phyloP scores from a whole-genome alignment of 2,113 vertebrate genomes.

The Anguilla rostrata region DNA sequence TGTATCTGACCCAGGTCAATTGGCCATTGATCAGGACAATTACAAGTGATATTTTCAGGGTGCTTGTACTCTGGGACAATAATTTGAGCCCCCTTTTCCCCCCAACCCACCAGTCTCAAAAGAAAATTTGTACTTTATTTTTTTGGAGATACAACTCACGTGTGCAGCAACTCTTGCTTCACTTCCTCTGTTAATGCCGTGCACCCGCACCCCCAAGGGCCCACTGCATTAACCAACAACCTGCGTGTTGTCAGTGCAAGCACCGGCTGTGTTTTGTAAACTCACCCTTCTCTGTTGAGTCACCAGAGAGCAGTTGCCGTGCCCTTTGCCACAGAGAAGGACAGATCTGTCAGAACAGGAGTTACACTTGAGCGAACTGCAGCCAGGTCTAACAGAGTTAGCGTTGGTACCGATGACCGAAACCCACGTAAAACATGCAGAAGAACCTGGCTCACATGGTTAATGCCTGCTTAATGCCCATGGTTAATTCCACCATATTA shows the following conservation, averaged over 20 bases:
- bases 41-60: too few relatives aligned
- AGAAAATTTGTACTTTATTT: not conserved
- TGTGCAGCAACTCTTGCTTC: not conserved
- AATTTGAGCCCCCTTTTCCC: too few relatives aligned
- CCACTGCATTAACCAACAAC: not conserved
- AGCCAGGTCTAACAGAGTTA: not conserved
- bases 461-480: too few relatives aligned
- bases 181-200: not conserved
- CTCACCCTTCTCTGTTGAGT: not conserved
- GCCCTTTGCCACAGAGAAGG: not conserved
- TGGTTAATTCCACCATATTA: too few relatives aligned
- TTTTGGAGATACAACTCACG: not conserved
- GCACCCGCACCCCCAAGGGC: not conserved
- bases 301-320: not conserved
- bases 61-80: too few relatives aligned
- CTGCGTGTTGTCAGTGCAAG: not conserved
- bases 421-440: not conserved
- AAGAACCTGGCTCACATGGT: not conserved
- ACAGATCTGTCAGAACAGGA: not conserved
- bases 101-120: not conserved
- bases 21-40: too few relatives aligned
- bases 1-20: too few relatives aligned
- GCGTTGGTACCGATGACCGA: not conserved
- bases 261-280: constrained; percentile 6
- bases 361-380: not conserved